phyloP scores from a whole-genome alignment of 2,113 vertebrate genomes.

The Apus apus region DNA sequence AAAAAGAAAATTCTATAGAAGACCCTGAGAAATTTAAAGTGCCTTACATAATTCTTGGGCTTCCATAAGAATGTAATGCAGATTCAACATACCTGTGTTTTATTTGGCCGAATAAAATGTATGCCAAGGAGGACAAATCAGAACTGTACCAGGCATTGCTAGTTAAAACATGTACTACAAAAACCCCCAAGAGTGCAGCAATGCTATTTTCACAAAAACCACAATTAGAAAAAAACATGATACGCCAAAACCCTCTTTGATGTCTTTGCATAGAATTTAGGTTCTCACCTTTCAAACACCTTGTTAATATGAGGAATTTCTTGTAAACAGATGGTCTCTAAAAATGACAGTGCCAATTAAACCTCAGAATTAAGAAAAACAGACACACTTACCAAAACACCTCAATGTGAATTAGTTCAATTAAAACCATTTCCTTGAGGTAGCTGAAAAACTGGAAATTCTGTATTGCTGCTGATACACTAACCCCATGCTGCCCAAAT shows the following conservation, averaged over 20 bases:
- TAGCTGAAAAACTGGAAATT: conserved; percentile 13
- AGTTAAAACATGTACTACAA: background rate
- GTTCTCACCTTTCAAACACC: background rate
- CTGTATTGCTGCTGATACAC: background rate
- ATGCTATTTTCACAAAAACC: background rate
- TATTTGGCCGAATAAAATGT: background rate
- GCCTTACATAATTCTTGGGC: background rate
- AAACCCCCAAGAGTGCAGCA: background rate
- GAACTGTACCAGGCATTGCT: background rate
- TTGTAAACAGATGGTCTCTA: conserved; percentile 28
- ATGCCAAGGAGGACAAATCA: background rate
- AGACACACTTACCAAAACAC: conserved; percentile 13
- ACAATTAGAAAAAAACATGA: background rate
- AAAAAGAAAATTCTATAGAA: background rate
- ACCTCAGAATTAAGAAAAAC: conserved; percentile 1
- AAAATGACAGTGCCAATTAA: conserved; percentile 39
- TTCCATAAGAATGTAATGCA: background rate
- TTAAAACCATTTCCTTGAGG: conserved; percentile 43
- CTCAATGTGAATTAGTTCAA: conserved; percentile 33
- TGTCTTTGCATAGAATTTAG: background rate
- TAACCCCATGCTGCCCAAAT: background rate
- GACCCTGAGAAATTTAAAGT: background rate
- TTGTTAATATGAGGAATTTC: background rate
- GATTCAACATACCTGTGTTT: background rate
- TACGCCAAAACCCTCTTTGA: background rate